phyloP scores from a whole-genome alignment of 2,888 invertebrate genomes.

The Cyclophora punctaria region DNA sequence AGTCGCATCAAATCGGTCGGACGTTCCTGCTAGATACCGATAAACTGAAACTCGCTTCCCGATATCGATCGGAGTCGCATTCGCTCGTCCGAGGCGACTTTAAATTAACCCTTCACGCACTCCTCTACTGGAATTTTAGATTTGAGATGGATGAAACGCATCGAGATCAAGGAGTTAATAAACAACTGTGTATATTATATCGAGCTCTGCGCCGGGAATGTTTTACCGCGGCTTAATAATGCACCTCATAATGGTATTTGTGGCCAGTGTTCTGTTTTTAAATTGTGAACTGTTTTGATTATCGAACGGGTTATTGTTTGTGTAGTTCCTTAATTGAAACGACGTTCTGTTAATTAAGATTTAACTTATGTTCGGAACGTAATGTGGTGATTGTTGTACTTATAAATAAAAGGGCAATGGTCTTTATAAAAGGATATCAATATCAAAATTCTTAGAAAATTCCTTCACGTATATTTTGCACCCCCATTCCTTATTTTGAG shows the following conservation, averaged over 20 bases:
- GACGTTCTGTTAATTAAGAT: no score
- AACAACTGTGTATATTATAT: conserved; percentile 32
- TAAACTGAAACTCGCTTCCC: conserved; percentile 65
- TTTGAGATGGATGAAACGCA: conserved; percentile 56
- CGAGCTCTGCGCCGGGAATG: neutral
- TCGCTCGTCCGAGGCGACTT: conserved; percentile 54
- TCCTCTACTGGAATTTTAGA: conserved; percentile 68
- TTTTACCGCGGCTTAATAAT: neutral
- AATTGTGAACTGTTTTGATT: neutral
- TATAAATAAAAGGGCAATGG: no score
- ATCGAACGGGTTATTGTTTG: neutral
- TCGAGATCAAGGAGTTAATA: conserved; percentile 29
- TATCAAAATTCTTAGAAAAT: conserved; percentile 31
- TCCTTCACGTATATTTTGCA: conserved; percentile 59
- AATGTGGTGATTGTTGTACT: neutral
- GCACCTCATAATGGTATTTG: neutral
- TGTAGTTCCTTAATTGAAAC: no score
- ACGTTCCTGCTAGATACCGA: conserved; percentile 71
- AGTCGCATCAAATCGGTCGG: conserved; percentile 37
- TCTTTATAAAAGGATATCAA: neutral
- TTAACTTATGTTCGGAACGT: no score
- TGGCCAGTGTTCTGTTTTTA: no score
- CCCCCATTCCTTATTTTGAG: conserved; percentile 52
- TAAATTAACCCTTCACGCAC: conserved; percentile 71
- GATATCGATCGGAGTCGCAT: conserved; percentile 64